Conservation (phyloP, 2,888 invertebrate species). For the Gymnocheta viridis region DNA sequence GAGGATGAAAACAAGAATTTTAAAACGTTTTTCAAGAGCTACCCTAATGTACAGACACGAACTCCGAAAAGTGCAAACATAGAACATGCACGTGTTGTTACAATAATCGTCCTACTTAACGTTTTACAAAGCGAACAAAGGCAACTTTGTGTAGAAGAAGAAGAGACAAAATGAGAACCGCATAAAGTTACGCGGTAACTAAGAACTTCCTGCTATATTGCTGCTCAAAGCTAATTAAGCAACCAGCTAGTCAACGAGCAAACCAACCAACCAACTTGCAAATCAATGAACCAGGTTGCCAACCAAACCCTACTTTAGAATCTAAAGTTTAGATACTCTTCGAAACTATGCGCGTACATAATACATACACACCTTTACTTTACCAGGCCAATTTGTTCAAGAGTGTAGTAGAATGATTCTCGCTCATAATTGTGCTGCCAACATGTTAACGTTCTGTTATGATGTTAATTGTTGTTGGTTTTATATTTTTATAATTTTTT, state of each 20-base stretch:
- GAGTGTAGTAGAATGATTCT: constrained; percentile 12
- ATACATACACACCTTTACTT: too few species aligned
- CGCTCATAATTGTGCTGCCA: background rate
- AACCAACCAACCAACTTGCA: background rate
- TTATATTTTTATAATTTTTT: background rate
- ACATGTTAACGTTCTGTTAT: constrained; percentile 5
- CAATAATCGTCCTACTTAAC: constrained; percentile 58
- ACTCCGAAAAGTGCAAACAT: background rate
- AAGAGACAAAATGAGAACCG: background rate
- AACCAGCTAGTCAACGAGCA: background rate
- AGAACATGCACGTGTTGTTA: constrained; percentile 59
- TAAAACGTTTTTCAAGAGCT: background rate
- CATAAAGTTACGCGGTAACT: constrained; percentile 24
- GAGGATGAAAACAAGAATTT: too few species aligned
- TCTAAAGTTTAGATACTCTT: too few species aligned
- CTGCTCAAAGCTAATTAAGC: constrained; percentile 18
- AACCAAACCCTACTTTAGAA: background rate
- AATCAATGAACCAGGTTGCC: constrained; percentile 9
- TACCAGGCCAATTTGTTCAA: background rate
- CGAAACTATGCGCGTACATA: too few species aligned
- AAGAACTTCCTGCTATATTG: constrained; percentile 48
- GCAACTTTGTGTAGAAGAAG: constrained; percentile 9
- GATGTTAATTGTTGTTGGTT: constrained; percentile 4
- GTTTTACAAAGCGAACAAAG: constrained; percentile 16
- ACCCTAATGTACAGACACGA: background rate